Percentiles rank a stretch among this genome's conserved stretches.
Evolutionary conservation across 1,140 invertebrate species (phyloP).

Genomic region (Drosophila hydei): DNA sequence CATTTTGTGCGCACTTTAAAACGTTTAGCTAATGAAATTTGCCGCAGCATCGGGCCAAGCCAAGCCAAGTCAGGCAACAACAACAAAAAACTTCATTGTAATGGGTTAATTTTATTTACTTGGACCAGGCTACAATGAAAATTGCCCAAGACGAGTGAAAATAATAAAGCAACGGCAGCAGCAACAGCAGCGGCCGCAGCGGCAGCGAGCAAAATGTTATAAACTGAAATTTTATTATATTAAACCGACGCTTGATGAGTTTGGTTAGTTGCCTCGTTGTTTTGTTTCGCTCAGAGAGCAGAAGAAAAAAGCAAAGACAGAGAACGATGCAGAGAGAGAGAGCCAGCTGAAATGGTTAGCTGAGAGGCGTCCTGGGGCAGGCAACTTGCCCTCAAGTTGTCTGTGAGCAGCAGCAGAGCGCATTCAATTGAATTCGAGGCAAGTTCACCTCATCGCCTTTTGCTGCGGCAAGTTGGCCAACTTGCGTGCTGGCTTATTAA

Average conservation of each 20-base stretch:
- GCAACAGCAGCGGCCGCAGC: slow-evolving; percentile 8
- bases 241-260: slow-evolving; percentile 78
- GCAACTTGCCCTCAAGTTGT: slow-evolving; percentile 50
- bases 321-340: not conserved
- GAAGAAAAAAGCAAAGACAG: slow-evolving; percentile 7
- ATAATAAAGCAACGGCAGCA: slow-evolving; percentile 64
- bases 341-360: slow-evolving; percentile 22
- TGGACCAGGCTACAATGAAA: slow-evolving; percentile 56
- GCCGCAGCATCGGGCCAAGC: slow-evolving; percentile 46
- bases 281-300: slow-evolving; percentile 36
- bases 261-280: slow-evolving; percentile 64
- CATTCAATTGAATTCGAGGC: slow-evolving; percentile 72
- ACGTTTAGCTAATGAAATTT: slow-evolving; percentile 78
- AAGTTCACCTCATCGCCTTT: slow-evolving; percentile 48
- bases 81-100: slow-evolving; percentile 71
- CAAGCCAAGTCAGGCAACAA: slow-evolving; percentile 38
- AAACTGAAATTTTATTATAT: slow-evolving; percentile 78
- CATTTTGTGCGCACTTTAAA: slow-evolving; percentile 79
- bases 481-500: slow-evolving; percentile 80
- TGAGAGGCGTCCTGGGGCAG: slow-evolving; percentile 21
- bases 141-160: slow-evolving; percentile 60
- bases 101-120: slow-evolving; percentile 79
- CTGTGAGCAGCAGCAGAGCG: slow-evolving; percentile 34
- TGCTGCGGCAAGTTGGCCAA: slow-evolving; percentile 59
- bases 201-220: slow-evolving; percentile 61